Conservation (phyloP, 2,113 vertebrate species). For the Embiotoca jacksoni region DNA sequence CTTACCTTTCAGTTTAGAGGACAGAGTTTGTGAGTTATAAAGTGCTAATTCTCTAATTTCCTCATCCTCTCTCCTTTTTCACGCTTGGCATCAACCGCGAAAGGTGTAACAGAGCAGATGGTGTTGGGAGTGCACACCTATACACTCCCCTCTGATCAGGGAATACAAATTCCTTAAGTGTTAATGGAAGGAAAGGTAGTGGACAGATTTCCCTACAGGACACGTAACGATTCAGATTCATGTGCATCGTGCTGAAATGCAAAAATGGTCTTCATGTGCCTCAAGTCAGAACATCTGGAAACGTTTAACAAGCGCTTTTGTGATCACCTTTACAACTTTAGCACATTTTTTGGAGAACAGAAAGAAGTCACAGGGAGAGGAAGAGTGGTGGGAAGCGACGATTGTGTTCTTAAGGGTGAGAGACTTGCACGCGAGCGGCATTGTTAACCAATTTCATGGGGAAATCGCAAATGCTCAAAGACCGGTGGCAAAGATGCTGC, state of each 20-base stretch:
- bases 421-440: too few species aligned
- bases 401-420: too few species aligned
- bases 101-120: slow-evolving; percentile 39
- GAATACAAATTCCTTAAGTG: slow-evolving; percentile 9
- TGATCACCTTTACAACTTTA: too few species aligned
- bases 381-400: too few species aligned
- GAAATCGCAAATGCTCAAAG: too few species aligned
- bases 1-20: slow-evolving; percentile 47
- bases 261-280: not conserved
- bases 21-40: slow-evolving; percentile 41
- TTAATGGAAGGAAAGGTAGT: slow-evolving; percentile 6
- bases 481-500: too few species aligned
- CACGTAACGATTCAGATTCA: not conserved
- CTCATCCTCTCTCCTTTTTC: not conserved
- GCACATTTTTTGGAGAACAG: too few species aligned
- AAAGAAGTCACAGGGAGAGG: too few species aligned
- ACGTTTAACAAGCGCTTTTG: too few species aligned
- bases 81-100: slow-evolving; percentile 1
- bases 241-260: not conserved
- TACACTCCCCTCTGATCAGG: not conserved
- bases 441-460: too few species aligned
- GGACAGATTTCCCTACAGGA: not conserved
- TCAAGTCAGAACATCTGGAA: too few species aligned
- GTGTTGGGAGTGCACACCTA: not conserved
- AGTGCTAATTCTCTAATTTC: slow-evolving; percentile 7